Percentiles rank a stretch among this genome's conserved stretches.
Evolutionary conservation across 2,888 invertebrate genomes (phyloP).

Genomic region (Hermodice carunculata): DNA sequence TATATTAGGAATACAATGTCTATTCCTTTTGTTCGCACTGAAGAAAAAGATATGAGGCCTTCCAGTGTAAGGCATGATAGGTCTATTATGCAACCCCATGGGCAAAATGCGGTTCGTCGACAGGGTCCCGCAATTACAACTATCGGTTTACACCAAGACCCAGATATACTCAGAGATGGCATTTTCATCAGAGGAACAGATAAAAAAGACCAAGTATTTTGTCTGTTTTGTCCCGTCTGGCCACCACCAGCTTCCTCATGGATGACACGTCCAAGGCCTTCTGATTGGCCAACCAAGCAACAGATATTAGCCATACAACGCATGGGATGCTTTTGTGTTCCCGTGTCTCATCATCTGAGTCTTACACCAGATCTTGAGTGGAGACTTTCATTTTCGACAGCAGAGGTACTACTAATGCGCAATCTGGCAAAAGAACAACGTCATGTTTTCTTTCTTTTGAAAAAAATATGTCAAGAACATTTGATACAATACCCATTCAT

Average conservation of each 20-base stretch:
- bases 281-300: slow-evolving; percentile 4
- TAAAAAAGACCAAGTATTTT: slow-evolving; percentile 9
- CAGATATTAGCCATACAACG: not conserved
- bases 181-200: too few relatives aligned
- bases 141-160: too few relatives aligned
- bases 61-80: too few relatives aligned
- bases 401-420: slow-evolving; percentile 42
- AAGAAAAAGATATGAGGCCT: too few relatives aligned
- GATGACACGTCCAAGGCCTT: slow-evolving; percentile 24
- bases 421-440: slow-evolving; percentile 46
- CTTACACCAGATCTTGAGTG: slow-evolving; percentile 45
- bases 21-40: too few relatives aligned
- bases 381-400: slow-evolving; percentile 47
- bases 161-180: too few relatives aligned
- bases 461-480: slow-evolving; percentile 38
- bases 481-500: slow-evolving; percentile 34
- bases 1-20: too few relatives aligned
- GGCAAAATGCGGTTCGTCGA: too few relatives aligned
- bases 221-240: slow-evolving; percentile 43
- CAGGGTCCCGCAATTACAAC: too few relatives aligned
- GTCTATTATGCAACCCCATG: too few relatives aligned
- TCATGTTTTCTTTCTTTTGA: slow-evolving; percentile 45
- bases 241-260: slow-evolving; percentile 44
- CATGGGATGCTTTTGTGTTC: slow-evolving; percentile 32
- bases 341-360: slow-evolving; percentile 41